These are phyloP conservation scores for Archegozetes longisetosus DNA, from an alignment of 1,140 invertebrate species.

Conservation along the genomic window DNA sequence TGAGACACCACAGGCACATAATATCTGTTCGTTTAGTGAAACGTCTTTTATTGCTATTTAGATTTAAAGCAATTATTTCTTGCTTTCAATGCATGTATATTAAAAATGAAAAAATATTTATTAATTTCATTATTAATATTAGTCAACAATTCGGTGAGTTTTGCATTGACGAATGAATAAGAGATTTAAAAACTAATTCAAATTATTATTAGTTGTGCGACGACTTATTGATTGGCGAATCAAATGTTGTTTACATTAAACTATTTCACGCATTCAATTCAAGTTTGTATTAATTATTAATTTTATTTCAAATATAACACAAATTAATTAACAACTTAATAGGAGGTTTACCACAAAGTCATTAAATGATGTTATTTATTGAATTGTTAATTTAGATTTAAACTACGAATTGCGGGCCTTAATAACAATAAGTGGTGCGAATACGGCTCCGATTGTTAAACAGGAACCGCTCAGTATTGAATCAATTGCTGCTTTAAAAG, in stretches of 20 bases:
- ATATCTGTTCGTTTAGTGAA: no score
- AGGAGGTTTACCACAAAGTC: not conserved
- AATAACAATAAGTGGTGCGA: conserved; percentile 2
- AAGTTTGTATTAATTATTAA: not conserved
- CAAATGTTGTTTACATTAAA: conserved; percentile 4
- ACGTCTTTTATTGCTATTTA: no score
- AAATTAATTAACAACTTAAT: no score
- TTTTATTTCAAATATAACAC: not conserved
- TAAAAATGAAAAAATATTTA: no score
- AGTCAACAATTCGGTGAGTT: no score
- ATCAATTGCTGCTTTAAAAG: not conserved
- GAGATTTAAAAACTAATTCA: no score
- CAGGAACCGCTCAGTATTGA: conserved; percentile 7
- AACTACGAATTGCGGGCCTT: conserved; percentile 3
- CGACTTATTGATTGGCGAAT: not conserved
- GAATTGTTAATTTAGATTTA: not conserved
- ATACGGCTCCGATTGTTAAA: conserved; percentile 1
- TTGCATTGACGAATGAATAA: no score
- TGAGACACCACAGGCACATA: no score
- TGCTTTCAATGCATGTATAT: no score
- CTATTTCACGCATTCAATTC: conserved; percentile 12
- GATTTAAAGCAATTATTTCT: no score
- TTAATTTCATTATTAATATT: no score
- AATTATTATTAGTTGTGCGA: not conserved
- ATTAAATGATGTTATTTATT: not conserved